These are phyloP conservation scores for Argynnis bischoffii DNA, from an alignment of 2,888 invertebrate genomes.

Conservation along the genomic window DNA sequence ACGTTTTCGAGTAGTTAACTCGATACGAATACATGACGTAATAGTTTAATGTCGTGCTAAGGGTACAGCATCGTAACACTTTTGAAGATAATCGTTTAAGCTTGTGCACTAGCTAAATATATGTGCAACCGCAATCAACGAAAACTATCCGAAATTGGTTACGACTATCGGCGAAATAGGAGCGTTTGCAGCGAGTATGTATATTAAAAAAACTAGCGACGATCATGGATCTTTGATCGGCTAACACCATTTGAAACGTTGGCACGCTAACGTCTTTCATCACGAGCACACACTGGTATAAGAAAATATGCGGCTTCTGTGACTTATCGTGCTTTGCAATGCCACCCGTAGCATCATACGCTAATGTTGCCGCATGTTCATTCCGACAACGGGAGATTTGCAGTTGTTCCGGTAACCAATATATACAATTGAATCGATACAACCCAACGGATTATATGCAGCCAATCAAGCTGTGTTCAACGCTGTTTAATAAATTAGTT, in stretches of 20 bases:
- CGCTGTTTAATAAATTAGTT: conserved; percentile 1
- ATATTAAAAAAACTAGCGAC: not conserved
- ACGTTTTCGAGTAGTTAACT: too few species aligned
- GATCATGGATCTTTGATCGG: not conserved
- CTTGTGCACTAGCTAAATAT: too few species aligned
- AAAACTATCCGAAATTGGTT: too few species aligned
- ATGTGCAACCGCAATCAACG: too few species aligned
- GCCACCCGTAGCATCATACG: conserved; percentile 3
- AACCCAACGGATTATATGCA: not conserved
- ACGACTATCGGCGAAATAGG: not conserved
- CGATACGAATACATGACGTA: too few species aligned
- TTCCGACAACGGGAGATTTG: conserved; percentile 2
- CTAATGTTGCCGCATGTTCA: conserved; percentile 2
- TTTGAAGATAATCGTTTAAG: too few species aligned
- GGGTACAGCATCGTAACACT: too few species aligned
- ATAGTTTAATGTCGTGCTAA: too few species aligned
- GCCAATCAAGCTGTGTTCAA: not conserved
- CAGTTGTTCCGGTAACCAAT: conserved; percentile 1
- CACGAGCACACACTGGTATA: conserved; percentile 23
- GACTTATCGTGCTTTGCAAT: conserved; percentile 13
- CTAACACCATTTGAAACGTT: conserved; percentile 13
- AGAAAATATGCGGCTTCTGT: conserved; percentile 18
- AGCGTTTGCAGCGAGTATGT: conserved; percentile 7
- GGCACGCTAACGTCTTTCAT: conserved; percentile 28
- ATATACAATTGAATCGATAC: not conserved